phyloP scores from a whole-genome alignment of 1,140 invertebrate genomes.

The Scaptodrosophila lebanonensis region DNA sequence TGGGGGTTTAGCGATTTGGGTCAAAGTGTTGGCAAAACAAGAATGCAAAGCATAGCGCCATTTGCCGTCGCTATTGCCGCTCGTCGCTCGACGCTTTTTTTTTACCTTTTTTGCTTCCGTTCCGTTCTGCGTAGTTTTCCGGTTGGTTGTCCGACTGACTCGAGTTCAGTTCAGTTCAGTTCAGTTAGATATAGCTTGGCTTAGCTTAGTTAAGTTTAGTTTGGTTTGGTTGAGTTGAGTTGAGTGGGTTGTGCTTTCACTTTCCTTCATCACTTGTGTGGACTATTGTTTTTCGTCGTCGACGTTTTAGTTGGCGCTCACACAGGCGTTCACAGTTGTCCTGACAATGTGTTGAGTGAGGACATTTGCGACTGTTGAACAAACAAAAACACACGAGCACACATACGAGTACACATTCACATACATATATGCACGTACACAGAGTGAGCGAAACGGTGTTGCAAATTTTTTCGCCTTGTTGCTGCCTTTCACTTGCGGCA shows the following conservation, averaged over 20 bases:
- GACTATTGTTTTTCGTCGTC: slow-evolving; percentile 11
- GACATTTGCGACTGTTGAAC: slow-evolving; percentile 5
- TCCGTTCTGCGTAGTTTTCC: slow-evolving; percentile 1
- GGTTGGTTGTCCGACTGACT: too few species aligned
- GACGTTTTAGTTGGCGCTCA: slow-evolving; percentile 27
- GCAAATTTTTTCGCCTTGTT: slow-evolving; percentile 31
- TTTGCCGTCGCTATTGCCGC: slow-evolving; percentile 21
- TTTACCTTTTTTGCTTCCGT: slow-evolving; percentile 42
- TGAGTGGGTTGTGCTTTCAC: slow-evolving; percentile 59
- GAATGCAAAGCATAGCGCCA: slow-evolving; percentile 50
- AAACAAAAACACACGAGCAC: neutral
- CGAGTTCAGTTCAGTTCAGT: too few species aligned
- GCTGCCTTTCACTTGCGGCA: slow-evolving; percentile 30
- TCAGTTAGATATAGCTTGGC: too few species aligned
- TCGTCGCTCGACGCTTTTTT: slow-evolving; percentile 29
- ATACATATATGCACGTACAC: slow-evolving; percentile 12
- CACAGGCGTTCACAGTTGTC: slow-evolving; percentile 20
- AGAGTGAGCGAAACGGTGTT: too few species aligned
- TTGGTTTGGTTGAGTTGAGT: too few species aligned
- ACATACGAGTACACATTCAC: neutral
- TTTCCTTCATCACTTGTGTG: slow-evolving; percentile 25
- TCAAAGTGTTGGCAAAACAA: slow-evolving; percentile 62
- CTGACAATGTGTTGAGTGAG: slow-evolving; percentile 18
- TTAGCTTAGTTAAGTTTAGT: too few species aligned
- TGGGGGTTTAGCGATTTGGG: slow-evolving; percentile 45